These are phyloP conservation scores for Drosophila quadrilineata DNA, from an alignment of 1,140 invertebrate genomes.

Conservation along the genomic window DNA sequence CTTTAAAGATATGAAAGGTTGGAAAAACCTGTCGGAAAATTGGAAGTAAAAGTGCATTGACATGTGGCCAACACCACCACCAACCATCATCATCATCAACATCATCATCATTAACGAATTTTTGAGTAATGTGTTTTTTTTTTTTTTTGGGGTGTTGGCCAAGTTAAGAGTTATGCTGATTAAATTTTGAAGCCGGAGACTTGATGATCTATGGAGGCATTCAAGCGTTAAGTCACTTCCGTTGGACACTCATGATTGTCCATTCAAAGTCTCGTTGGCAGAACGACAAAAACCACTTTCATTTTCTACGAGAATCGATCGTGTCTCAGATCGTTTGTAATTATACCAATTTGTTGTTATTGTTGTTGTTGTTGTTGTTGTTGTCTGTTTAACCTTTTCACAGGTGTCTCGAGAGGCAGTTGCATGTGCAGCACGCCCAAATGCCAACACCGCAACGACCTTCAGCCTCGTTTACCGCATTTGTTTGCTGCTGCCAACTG, in stretches of 20 bases:
- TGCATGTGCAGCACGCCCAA: too few relatives aligned
- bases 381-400: constrained; percentile 59
- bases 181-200: constrained; percentile 14
- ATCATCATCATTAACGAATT: too few relatives aligned
- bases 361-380: too few relatives aligned
- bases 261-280: constrained; percentile 30
- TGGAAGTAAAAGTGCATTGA: constrained; percentile 21
- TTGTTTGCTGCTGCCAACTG: too few relatives aligned
- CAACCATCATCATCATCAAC: neutral
- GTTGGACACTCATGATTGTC: too few relatives aligned
- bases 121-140: too few relatives aligned
- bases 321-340: constrained; percentile 24
- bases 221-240: constrained; percentile 45
- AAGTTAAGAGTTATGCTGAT: constrained; percentile 41
- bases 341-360: constrained; percentile 45
- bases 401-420: constrained; percentile 33
- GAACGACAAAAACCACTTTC: constrained; percentile 56
- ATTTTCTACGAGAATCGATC: constrained; percentile 33
- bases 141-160: too few relatives aligned
- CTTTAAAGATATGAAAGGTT: too few relatives aligned
- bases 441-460: too few relatives aligned
- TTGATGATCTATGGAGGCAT: constrained; percentile 45
- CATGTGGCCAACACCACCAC: too few relatives aligned
- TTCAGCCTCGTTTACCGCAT: too few relatives aligned
- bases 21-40: constrained; percentile 30